These are phyloP conservation scores for Strigamia maritima DNA, from an alignment of 2,888 invertebrate species.

Conservation along the genomic window DNA sequence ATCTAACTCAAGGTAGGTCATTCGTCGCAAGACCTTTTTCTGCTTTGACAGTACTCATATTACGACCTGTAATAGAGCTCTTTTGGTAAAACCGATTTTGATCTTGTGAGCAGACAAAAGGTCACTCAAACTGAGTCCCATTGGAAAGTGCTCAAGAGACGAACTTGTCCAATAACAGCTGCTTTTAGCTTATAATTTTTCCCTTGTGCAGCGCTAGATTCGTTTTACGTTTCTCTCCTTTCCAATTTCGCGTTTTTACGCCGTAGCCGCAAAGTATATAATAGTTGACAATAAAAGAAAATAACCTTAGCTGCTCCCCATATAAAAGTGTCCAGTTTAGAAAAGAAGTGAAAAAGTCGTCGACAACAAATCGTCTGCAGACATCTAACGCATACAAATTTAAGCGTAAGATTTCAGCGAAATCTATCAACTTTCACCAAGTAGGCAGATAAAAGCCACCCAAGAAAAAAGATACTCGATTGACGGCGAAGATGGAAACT, in stretches of 20 bases:
- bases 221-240: slow-evolving; percentile 17
- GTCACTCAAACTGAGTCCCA: slow-evolving; percentile 34
- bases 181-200: slow-evolving; percentile 34
- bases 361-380: too few species aligned
- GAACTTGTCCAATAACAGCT: slow-evolving; percentile 20
- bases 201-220: slow-evolving; percentile 21
- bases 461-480: too few species aligned
- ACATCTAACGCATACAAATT: too few species aligned
- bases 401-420: too few species aligned
- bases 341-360: not conserved
- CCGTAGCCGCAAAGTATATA: not conserved
- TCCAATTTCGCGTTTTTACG: slow-evolving; percentile 10
- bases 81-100: slow-evolving; percentile 32
- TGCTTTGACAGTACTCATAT: slow-evolving; percentile 32
- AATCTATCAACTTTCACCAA: too few species aligned
- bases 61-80: slow-evolving; percentile 30
- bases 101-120: slow-evolving; percentile 32
- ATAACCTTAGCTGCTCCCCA: not conserved
- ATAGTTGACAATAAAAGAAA: slow-evolving; percentile 26
- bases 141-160: slow-evolving; percentile 26
- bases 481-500: too few species aligned
- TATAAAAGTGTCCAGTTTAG: not conserved
- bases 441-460: too few species aligned
- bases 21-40: slow-evolving; percentile 27
- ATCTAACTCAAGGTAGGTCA: slow-evolving; percentile 34